These are phyloP conservation scores for Portunus trituberculatus DNA, from an alignment of 1,140 invertebrate species.

Conservation along the genomic window DNA sequence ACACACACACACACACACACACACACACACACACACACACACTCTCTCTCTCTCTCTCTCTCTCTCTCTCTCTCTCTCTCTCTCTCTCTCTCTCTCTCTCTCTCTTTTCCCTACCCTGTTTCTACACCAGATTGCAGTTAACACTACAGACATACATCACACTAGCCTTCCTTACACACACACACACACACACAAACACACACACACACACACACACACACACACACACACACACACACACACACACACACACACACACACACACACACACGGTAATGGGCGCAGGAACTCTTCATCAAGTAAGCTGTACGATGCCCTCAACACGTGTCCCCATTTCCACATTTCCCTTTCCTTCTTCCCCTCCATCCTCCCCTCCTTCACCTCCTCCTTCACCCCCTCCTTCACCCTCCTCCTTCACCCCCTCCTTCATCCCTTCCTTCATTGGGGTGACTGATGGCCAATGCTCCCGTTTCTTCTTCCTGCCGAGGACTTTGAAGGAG, in stretches of 20 bases:
- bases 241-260: neutral
- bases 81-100: conserved; percentile 37
- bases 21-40: neutral
- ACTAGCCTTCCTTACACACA: neutral
- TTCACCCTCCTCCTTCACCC: neutral
- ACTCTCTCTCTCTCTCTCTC: conserved; percentile 9
- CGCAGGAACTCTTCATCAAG: neutral
- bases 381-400: neutral
- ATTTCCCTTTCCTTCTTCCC: neutral
- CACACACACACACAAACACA: neutral
- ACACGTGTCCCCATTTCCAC: neutral
- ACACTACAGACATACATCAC: neutral
- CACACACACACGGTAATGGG: neutral
- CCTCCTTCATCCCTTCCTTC: neutral
- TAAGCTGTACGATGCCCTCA: neutral
- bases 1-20: conserved; percentile 21
- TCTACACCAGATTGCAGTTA: neutral
- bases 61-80: conserved; percentile 32
- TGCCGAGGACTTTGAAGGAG: neutral
- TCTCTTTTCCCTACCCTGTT: neutral
- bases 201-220: conserved; percentile 7
- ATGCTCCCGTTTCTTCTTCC: neutral
- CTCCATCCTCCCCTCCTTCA: neutral
- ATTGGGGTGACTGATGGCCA: neutral
- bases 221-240: neutral